These are phyloP conservation scores for Lasioglossum pauxillum DNA, from an alignment of 2,888 invertebrate genomes.

Conservation along the genomic window DNA sequence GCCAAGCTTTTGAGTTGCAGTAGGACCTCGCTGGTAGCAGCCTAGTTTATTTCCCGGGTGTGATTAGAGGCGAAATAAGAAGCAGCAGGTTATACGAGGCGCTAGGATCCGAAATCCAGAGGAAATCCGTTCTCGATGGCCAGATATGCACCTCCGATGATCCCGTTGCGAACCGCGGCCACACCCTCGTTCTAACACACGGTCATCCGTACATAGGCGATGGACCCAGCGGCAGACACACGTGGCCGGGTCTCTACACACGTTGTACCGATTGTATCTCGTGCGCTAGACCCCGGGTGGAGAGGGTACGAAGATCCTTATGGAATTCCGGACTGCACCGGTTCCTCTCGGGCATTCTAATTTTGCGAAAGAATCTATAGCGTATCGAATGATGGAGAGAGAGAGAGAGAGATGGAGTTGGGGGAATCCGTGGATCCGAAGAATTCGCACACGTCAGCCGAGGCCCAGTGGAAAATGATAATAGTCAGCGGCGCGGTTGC, in stretches of 20 bases:
- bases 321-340: slow-evolving; percentile 60
- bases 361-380: slow-evolving; percentile 13
- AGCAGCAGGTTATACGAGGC: neutral
- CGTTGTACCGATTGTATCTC: slow-evolving; percentile 71
- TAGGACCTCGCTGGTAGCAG: no score
- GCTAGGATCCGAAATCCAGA: slow-evolving; percentile 4
- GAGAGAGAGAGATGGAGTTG: neutral
- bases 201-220: slow-evolving; percentile 59
- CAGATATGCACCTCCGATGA: slow-evolving; percentile 79
- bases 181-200: slow-evolving; percentile 72
- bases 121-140: slow-evolving; percentile 74
- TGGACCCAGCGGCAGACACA: slow-evolving; percentile 65
- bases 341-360: slow-evolving; percentile 35
- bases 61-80: neutral
- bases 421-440: slow-evolving; percentile 1
- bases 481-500: slow-evolving; percentile 9
- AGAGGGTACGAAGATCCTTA: slow-evolving; percentile 61
- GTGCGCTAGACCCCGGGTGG: slow-evolving; percentile 44
- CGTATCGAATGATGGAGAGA: neutral
- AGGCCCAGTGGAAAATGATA: neutral
- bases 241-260: slow-evolving; percentile 59
- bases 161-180: slow-evolving; percentile 80
- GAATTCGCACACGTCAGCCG: neutral
- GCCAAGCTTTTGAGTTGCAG: neutral
- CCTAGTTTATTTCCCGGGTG: neutral